Evolutionary conservation across 1,140 invertebrate species (phyloP), one percentile per base, ranked within the genome.

Genomic region (Potamilus streckersoni): DNA sequence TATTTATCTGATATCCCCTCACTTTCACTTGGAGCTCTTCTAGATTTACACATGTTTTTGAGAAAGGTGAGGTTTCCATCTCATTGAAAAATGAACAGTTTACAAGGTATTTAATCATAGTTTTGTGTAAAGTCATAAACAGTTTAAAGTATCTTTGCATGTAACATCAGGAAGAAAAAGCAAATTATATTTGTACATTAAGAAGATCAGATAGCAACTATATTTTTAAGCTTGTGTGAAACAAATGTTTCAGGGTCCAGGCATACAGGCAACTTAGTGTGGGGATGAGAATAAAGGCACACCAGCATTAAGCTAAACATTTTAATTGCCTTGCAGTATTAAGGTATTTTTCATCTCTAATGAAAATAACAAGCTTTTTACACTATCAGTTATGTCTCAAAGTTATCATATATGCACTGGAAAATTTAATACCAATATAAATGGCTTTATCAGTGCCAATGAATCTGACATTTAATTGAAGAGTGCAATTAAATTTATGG

Each of bases 1-100:
- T 91, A 88, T 76, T 81, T 61, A 61, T 83, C 82, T 27, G 83
- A 79, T 67, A 89, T 90, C 55, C 90, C 90, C 2, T 81, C 85
- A 23, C 70, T 91, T 16, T 88, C 89, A 17, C 59, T 87, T 1
- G 79, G 84, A 49, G 84, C 85, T 38, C 76, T 90, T 0, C 62
- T 90, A 57, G 89, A 91, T 68, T 75, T 91, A 5, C 81, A 89
- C 56, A 76, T 79, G 16, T 86, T 87, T 60, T 80, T 85, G 60
- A 81, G 78, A 69, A 84, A 83, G 82, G 85, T 86, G 61, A 76
- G 67, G 31, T 57, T 59, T n/a, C 12, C 17, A 19, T 55, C 31
- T 69, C 8, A 20, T 17, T 76, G 27, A 68, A 16, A 16, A 68
- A 49, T 49, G 38, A 49, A 49, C 38, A 68, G n/a, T 38, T 16